phyloP scores from a whole-genome alignment of 2,888 invertebrate species.

The Chouioia cunea region DNA sequence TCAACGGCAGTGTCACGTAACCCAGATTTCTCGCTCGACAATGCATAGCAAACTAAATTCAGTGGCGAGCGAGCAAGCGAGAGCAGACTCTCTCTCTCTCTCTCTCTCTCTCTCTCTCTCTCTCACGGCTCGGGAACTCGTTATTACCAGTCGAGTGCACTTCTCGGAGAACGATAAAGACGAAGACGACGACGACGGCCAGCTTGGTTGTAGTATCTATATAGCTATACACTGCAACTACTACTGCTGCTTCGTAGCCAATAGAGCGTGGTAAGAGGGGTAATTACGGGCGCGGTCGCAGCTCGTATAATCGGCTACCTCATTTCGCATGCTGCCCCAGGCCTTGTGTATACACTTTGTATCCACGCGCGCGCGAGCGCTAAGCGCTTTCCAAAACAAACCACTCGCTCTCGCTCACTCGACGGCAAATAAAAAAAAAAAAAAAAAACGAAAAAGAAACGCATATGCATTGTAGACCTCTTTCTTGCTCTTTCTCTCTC shows the following conservation, averaged over 20 bases:
- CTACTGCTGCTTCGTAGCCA: constrained; percentile 46
- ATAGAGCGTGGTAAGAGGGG: constrained; percentile 62
- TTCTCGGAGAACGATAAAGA: constrained; percentile 9
- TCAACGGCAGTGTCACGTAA: too few species aligned
- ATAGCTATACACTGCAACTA: constrained; percentile 36
- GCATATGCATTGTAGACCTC: too few species aligned
- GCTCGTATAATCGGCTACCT: constrained; percentile 44
- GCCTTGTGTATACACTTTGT: background rate
- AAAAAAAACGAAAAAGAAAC: too few species aligned
- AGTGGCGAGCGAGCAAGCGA: too few species aligned
- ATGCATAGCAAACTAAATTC: too few species aligned
- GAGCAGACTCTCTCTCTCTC: too few species aligned
- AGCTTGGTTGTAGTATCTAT: background rate
- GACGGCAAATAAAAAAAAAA: too few species aligned
- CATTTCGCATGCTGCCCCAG: constrained; percentile 50
- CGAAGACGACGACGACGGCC: background rate
- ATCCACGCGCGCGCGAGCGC: constrained; percentile 7
- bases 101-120: background rate
- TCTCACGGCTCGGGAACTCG: constrained; percentile 25
- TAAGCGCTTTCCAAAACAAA: constrained; percentile 27
- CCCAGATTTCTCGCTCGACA: background rate
- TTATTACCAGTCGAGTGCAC: constrained; percentile 48
- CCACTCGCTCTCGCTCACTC: constrained; percentile 7
- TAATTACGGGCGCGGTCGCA: constrained; percentile 61
- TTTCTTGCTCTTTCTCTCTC: too few species aligned